A percentile compares a stretch with the other conserved stretches of the same genome.
Evolutionary conservation across 2,113 vertebrate species (phyloP).

Genomic region (Haliaeetus leucogaster): DNA sequence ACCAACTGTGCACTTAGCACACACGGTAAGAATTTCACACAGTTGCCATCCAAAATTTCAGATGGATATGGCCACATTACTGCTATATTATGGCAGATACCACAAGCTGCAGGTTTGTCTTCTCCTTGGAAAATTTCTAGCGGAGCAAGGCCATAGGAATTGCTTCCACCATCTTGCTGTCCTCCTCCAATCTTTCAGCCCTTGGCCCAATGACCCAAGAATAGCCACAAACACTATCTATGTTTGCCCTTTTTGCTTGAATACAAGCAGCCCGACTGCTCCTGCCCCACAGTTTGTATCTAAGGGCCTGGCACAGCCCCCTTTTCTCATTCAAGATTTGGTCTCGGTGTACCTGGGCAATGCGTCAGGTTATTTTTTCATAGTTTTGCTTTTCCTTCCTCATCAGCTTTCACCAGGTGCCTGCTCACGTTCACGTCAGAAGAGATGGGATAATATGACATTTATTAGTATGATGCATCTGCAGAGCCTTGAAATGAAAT

Average conservation of each 20-base stretch:
- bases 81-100: background rate
- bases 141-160: background rate
- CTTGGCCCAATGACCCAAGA: background rate
- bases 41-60: background rate
- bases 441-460: constrained; percentile 15
- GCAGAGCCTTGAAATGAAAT: constrained; percentile 17
- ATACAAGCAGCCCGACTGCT: background rate
- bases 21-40: background rate
- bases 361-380: background rate
- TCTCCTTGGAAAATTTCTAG: background rate
- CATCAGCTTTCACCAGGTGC: constrained; percentile 18
- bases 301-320: background rate
- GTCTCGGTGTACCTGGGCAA: background rate
- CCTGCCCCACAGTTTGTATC: background rate
- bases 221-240: background rate
- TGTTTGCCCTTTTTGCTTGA: background rate
- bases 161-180: background rate
- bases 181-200: background rate
- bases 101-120: background rate
- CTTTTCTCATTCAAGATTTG: background rate
- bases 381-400: background rate
- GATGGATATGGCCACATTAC: too few relatives aligned
- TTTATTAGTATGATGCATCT: constrained; percentile 29
- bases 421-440: background rate
- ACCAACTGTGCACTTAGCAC: background rate